Evolutionary conservation across 2,888 invertebrate species (phyloP), one percentile per base, ranked within the genome.

Genomic region (Drosophila kanekoi): DNA sequence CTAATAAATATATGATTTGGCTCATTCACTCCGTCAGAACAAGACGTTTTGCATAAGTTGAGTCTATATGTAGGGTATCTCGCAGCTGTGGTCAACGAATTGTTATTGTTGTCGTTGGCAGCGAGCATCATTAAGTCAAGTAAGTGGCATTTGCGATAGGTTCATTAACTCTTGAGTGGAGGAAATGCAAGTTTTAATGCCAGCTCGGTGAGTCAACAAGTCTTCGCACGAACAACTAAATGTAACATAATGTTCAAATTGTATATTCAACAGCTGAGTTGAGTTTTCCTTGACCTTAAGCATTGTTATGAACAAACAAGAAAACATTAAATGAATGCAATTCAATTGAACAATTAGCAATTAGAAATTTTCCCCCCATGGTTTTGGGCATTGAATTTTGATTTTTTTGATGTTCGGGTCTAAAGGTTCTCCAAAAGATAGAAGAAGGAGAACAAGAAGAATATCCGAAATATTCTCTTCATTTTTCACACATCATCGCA

Each of bases 401-500:
- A 80, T 61, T 72, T 61, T 72, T 80, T 79, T 81, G 40, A 73
- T 62, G 56, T 72, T 65, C 45, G 10, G 18, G 38, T 9, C 38
- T 32, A n/a, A 38, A 41, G 23, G 16, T 33, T 43, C n/a, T 8
- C 20, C 53, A 47, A 40, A 33, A 51, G 16, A 52, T 44, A 16
- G 18, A 57, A 6, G 49, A 57, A 38, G n/a, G 16, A 61, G 62
- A 32, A 32, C 13, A 28, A n/a, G n/a, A n/a, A n/a, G n/a, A n/a
- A n/a, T n/a, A n/a, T n/a, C n/a, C 32, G 51, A 59, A 62, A 68
- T 70, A 51, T 65, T 75, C 71, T 67, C 70, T 71, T 59, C 58
- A 80, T 83, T 86, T 86, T 72, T 82, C 82, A 64, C 82, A 88
- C 82, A 80, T 88, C 73, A 71, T 80, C 68, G 57, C 44, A 77